Base-by-base conservation (phyloP, 1,140 invertebrate genomes). In the Drosophila mauritiana region DNA sequence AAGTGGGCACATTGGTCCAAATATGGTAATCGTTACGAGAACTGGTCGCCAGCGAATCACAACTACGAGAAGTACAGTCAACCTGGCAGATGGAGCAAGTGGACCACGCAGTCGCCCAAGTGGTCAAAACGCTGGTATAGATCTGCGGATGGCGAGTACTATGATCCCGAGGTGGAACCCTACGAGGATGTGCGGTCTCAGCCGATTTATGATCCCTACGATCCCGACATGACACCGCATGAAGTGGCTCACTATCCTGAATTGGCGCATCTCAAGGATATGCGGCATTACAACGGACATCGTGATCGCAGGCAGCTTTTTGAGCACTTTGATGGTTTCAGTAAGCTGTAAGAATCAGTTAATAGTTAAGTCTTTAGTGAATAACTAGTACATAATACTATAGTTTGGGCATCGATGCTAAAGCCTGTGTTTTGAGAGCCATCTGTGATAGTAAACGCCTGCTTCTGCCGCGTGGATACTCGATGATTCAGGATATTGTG, bases 401-500 rank as follows among this genome's bases (percentile, higher is more conserved):
- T 11, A 92, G 91, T 0, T 25, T 92, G 5, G 90, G 86, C 3
- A 45, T 92, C 5, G 78, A 91, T 49, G 70, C 68, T 1, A 92
- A 91, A 12, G 57, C 79, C 4, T 91, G 91, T n/a, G 69, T 92
- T 4, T 8, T 92, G 46, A 63, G 91, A 5, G 88, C 88, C 10
- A 91, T 92, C 5, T 92, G 91, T 45, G 88, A 91, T 27, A 81
- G 88, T 31, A 92, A 91, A 20, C 52, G 81, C 0, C 40, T 91
- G 36, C 70, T 92, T 0, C 20, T 92, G 27, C 91, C 91, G 0
- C 74, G 75, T 1, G 91, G 91, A 1, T 92, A 92, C 20, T 92
- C 91, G 31, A 84, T 92, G 82, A 45, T 90, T 6, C 91, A 91
- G 36, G 91, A 92, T 43, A 90, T 92, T 31, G 57, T 92, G 6